phyloP scores from a whole-genome alignment of 2,797 vertebrate species.

The Psittacula echo region DNA sequence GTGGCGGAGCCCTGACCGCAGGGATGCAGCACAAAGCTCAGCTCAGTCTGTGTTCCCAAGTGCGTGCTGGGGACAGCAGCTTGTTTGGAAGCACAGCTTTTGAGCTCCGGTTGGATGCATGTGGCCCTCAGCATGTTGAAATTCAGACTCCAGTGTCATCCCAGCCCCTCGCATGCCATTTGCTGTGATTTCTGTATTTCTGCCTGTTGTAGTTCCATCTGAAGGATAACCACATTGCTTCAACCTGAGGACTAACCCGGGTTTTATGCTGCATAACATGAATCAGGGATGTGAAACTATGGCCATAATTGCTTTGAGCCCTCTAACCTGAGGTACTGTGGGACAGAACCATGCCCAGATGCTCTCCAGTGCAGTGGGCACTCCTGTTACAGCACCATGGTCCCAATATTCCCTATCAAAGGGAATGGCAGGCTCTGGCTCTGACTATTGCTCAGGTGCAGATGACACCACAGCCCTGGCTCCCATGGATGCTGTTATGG shows the following conservation, averaged over 20 bases:
- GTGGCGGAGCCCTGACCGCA: rapidly evolving
- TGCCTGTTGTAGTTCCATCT: background rate
- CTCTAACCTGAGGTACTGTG: background rate
- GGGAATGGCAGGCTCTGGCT: background rate
- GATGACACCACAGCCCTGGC: background rate
- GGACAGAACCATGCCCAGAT: background rate
- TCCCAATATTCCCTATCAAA: background rate
- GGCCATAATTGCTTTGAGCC: background rate
- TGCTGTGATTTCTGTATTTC: constrained; percentile 29
- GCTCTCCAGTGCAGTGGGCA: background rate
- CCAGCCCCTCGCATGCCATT: constrained; percentile 20
- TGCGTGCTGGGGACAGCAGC: background rate
- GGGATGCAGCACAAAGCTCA: background rate
- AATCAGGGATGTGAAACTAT: constrained; percentile 12
- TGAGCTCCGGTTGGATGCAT: background rate
- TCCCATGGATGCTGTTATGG: background rate
- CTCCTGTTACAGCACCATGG: background rate
- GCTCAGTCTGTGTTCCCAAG: background rate
- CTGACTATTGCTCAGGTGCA: background rate
- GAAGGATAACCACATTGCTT: background rate
- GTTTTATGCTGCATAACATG: constrained; percentile 6
- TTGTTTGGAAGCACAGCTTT: background rate
- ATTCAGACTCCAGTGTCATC: background rate
- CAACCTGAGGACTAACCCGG: background rate
- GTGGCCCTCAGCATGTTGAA: background rate